Conservation (phyloP, 1,140 invertebrate genomes). For the Anadara kagoshimensis region DNA sequence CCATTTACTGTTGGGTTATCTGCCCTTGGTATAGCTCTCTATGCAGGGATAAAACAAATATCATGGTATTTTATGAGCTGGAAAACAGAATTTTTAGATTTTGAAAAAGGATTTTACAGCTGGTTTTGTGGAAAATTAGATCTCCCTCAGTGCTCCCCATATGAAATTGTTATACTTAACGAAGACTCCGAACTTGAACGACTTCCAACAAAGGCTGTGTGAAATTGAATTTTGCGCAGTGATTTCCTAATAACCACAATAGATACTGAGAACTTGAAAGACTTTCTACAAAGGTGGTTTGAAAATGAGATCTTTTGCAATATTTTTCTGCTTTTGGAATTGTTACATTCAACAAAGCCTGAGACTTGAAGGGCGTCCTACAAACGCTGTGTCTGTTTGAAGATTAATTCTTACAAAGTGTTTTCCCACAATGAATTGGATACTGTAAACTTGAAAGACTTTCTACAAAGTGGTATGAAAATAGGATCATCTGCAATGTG, state of each 20-base stretch:
- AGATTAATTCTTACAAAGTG: conserved; percentile 65
- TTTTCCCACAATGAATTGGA: no score
- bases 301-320: no score
- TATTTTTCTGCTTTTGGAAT: no score
- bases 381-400: conserved; percentile 82
- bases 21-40: conserved; percentile 76
- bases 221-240: no score
- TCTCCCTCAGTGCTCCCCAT: conserved; percentile 83
- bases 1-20: conserved; percentile 79
- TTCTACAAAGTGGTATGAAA: no score
- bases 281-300: no score
- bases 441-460: no score
- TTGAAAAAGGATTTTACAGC: conserved; percentile 87
- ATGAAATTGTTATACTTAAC: conserved; percentile 75
- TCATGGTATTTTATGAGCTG: conserved; percentile 82
- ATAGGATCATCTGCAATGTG: no score
- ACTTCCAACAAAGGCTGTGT: conserved; percentile 10
- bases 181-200: conserved; percentile 43
- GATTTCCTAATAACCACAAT: no score
- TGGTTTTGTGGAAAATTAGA: conserved; percentile 83
- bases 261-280: no score
- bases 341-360: no score
- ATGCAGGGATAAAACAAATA: conserved; percentile 80
- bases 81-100: conserved; percentile 83
- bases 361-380: no score